These are phyloP conservation scores for Callospermophilus lateralis DNA, from an alignment of 2,113 vertebrate species.

Conservation along the genomic window DNA sequence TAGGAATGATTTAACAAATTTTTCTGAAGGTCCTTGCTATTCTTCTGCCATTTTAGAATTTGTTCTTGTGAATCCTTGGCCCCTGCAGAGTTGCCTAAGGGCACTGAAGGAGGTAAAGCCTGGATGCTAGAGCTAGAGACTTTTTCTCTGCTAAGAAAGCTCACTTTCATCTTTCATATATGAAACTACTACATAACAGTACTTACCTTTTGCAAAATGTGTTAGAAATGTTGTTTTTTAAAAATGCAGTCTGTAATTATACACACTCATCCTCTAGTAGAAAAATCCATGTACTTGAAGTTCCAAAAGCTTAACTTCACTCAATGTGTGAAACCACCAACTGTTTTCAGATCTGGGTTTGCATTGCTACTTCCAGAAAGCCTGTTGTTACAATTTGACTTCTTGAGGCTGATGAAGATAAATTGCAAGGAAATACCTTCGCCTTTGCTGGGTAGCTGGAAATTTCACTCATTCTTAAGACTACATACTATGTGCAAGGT, in stretches of 20 bases:
- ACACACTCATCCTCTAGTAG: background rate
- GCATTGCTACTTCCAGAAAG: background rate
- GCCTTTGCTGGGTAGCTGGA: background rate
- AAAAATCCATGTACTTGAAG: background rate
- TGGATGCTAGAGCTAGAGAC: background rate
- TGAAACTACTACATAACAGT: background rate
- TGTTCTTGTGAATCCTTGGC: background rate
- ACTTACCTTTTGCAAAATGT: conserved; percentile 36
- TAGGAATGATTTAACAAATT: background rate
- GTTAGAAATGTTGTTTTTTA: background rate
- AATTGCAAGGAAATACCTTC: background rate
- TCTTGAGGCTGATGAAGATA: background rate
- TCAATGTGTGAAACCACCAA: background rate
- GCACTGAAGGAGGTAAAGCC: background rate
- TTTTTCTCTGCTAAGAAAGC: background rate
- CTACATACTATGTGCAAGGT: background rate
- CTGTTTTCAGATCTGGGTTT: background rate
- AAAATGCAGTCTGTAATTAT: background rate
- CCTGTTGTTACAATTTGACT: background rate
- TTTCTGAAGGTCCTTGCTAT: background rate
- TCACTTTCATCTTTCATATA: background rate
- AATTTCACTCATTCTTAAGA: background rate
- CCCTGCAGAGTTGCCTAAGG: background rate
- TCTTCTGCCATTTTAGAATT: background rate
- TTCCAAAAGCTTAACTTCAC: background rate